Conservation (phyloP, 2,113 vertebrate genomes). For the Hydrolagus affinis region DNA sequence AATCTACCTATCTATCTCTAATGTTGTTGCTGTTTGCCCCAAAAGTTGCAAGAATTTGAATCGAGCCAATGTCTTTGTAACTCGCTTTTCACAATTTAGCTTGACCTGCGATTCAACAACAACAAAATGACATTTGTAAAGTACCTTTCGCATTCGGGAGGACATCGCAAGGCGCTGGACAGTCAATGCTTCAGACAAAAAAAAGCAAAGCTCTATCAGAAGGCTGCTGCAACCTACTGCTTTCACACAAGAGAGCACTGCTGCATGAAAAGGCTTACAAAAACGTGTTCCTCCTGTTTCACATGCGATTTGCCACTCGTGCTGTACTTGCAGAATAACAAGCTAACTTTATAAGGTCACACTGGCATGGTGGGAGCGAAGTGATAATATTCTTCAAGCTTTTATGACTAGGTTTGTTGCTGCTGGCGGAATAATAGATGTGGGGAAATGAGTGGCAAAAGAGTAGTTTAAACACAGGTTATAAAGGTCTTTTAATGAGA, state of each 20-base stretch:
- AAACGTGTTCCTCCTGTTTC: background rate
- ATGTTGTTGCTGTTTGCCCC: no score
- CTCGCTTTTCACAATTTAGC: background rate
- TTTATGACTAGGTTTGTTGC: background rate
- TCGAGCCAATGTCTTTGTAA: no score
- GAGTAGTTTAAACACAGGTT: no score
- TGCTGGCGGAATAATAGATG: background rate
- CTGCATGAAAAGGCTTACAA: background rate
- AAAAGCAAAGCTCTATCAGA: background rate
- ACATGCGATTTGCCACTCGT: background rate
- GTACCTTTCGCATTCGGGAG: no score
- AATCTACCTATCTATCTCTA: no score
- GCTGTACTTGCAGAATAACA: background rate
- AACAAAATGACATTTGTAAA: background rate
- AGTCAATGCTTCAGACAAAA: background rate
- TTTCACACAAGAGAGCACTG: background rate
- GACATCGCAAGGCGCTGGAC: background rate
- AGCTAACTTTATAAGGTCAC: background rate
- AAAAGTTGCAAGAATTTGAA: no score
- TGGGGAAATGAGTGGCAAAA: no score
- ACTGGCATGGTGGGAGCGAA: background rate
- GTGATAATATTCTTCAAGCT: background rate
- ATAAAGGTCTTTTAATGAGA: no score
- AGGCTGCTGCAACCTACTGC: background rate
- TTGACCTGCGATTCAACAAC: background rate